These are phyloP conservation scores for Pollimyrus isidori DNA, from an alignment of 2,113 vertebrate species.

Conservation along the genomic window DNA sequence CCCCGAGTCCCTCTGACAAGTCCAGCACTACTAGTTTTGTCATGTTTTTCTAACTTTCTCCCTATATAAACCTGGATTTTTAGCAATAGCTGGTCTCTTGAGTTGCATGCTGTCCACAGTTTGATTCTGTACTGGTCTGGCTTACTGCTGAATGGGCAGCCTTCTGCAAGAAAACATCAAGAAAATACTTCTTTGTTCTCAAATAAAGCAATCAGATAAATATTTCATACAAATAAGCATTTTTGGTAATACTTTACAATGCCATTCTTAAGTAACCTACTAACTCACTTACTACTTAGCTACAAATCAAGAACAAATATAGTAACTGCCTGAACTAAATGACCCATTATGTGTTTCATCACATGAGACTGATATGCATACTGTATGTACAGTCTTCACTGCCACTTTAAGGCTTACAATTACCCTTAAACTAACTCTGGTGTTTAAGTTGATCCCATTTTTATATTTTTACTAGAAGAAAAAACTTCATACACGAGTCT, in stretches of 20 bases:
- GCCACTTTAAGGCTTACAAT: too few species aligned
- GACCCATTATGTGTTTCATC: background rate
- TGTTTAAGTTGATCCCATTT: too few species aligned
- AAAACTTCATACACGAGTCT: background rate
- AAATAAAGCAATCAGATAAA: background rate
- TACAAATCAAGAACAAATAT: background rate
- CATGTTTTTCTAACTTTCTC: too few species aligned
- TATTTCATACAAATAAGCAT: background rate
- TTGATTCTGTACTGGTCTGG: background rate
- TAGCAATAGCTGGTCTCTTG: background rate
- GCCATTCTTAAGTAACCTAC: too few species aligned
- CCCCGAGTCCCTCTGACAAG: too few species aligned
- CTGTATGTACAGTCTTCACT: background rate
- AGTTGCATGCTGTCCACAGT: background rate
- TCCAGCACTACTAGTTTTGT: too few species aligned
- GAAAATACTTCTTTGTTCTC: background rate
- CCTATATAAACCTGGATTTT: background rate
- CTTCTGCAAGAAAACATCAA: background rate
- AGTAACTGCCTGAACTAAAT: background rate
- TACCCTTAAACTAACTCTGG: too few species aligned
- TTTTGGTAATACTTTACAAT: too few species aligned
- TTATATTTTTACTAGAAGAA: background rate
- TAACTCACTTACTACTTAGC: too few species aligned
- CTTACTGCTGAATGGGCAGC: background rate
- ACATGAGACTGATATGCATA: background rate